Base-by-base conservation (phyloP, 2,888 invertebrate species). In the Dryobota labecula region DNA sequence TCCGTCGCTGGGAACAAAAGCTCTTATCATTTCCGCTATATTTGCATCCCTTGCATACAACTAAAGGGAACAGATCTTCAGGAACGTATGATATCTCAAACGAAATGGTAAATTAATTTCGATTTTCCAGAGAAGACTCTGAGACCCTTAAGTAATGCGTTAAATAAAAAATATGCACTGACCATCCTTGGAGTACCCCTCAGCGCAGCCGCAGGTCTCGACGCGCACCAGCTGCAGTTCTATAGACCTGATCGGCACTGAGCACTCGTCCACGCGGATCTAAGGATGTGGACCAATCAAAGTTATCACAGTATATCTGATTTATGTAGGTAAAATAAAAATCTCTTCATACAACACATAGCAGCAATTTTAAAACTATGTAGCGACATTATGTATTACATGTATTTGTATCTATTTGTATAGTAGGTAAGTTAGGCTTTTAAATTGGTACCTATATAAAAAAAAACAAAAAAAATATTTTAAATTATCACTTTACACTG, bases 151-250 rank as follows among this genome's bases (percentile, higher is more conserved):
- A n/a, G n/a, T n/a, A n/a, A n/a, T n/a, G n/a, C n/a, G n/a, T n/a
- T n/a, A n/a, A n/a, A n/a, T n/a, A n/a, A n/a, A n/a, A n/a, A n/a
- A n/a, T n/a, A n/a, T n/a, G 5, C 1, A 54, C 86, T 73, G 91
- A 98, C 98, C 98, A 94, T 99, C 99, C 93, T 98, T 97, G 2
- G 99, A 98, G 93, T 98, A 99, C 20, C 99, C 99, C 92, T 99
- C 99, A 0, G 98, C 97, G 91, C 98, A 98, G 62, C 99, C 99
- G 92, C 99, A 99, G 0, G 99, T 99, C 94, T 99, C 99, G 2
- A 99, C 98, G 69, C 99, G 96, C 2, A 99, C 98, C 76, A 99
- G 96, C 93, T 99, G 99, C 78, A 99, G 94, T 93, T 99, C 99
- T 69, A 99, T 97, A 0, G 99, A 99, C 91, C 98, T 98, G 75